Conservation (phyloP, 1,140 invertebrate genomes). For the Trachymyrmex cornetzi region DNA sequence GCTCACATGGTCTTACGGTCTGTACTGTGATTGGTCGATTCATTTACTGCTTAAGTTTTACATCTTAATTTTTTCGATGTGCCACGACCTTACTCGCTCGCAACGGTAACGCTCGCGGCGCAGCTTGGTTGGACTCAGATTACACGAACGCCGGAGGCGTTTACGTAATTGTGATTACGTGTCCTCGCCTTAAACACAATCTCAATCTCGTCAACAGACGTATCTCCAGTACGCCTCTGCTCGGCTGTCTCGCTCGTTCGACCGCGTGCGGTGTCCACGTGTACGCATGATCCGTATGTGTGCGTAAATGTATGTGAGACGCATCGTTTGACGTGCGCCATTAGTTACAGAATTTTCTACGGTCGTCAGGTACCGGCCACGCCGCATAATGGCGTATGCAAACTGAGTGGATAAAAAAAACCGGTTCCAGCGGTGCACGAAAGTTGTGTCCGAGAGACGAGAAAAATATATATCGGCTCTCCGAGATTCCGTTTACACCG, state of each 20-base stretch:
- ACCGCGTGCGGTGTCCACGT: neutral
- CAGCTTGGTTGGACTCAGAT: conserved; percentile 28
- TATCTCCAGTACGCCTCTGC: conserved; percentile 45
- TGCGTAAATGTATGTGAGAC: neutral
- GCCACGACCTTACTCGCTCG: neutral
- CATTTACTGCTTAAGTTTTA: too few species aligned
- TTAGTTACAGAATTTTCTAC: conserved; percentile 72
- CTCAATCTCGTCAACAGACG: conserved; percentile 21
- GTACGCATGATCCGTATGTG: neutral
- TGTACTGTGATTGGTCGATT: too few species aligned
- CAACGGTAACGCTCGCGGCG: conserved; percentile 16
- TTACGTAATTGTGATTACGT: conserved; percentile 72
- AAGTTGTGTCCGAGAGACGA: conserved; percentile 56
- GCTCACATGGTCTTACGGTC: too few species aligned
- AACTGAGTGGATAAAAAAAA: conserved; percentile 68
- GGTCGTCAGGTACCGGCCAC: conserved; percentile 40
- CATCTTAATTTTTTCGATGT: too few species aligned
- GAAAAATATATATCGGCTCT: conserved; percentile 66
- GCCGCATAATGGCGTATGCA: conserved; percentile 61
- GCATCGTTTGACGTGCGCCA: conserved; percentile 67
- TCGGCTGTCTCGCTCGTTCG: neutral
- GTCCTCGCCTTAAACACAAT: conserved; percentile 62
- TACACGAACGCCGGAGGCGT: conserved; percentile 23
- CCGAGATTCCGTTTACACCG: conserved; percentile 48
- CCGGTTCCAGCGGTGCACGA: conserved; percentile 69